Conservation (phyloP, 2,113 vertebrate genomes). For the Cheilinus undulatus region DNA sequence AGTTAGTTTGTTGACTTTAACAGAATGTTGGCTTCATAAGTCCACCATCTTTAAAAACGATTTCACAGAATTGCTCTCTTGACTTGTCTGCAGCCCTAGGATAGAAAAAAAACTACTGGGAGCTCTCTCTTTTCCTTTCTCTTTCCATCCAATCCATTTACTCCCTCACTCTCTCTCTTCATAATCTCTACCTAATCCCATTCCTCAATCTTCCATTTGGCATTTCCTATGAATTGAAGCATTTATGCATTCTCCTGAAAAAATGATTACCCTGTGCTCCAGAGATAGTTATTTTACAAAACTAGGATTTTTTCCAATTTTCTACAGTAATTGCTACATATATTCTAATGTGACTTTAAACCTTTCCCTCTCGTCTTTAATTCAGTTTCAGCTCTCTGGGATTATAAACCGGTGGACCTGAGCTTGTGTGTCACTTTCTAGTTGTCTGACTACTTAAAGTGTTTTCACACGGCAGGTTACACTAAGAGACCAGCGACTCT, state of each 20-base stretch:
- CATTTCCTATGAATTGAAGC: conserved; percentile 33
- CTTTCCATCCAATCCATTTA: conserved; percentile 2
- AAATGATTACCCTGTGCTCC: conserved; percentile 29
- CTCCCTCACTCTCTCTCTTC: neutral
- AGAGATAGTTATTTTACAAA: neutral
- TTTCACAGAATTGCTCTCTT: conserved; percentile 28
- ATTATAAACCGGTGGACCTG: conserved; percentile 1
- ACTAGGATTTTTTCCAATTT: conserved; percentile 24
- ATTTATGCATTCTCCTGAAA: neutral
- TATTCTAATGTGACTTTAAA: conserved; percentile 64
- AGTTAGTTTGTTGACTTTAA: conserved; percentile 9
- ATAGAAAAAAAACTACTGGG: neutral
- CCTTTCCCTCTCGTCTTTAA: conserved; percentile 37
- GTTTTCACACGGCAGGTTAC: no score
- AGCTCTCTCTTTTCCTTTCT: conserved; percentile 1
- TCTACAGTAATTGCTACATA: conserved; percentile 28
- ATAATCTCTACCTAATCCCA: conserved; percentile 14
- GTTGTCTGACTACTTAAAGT: no score
- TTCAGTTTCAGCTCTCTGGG: conserved; percentile 37
- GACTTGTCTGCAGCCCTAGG: conserved; percentile 29
- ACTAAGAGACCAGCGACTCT: no score
- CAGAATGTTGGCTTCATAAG: conserved; percentile 4
- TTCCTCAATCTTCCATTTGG: conserved; percentile 20
- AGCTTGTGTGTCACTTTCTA: no score
- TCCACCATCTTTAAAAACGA: conserved; percentile 28